These are phyloP conservation scores for Lutjanus campechanus DNA, from an alignment of 2,797 vertebrate species.

Conservation along the genomic window DNA sequence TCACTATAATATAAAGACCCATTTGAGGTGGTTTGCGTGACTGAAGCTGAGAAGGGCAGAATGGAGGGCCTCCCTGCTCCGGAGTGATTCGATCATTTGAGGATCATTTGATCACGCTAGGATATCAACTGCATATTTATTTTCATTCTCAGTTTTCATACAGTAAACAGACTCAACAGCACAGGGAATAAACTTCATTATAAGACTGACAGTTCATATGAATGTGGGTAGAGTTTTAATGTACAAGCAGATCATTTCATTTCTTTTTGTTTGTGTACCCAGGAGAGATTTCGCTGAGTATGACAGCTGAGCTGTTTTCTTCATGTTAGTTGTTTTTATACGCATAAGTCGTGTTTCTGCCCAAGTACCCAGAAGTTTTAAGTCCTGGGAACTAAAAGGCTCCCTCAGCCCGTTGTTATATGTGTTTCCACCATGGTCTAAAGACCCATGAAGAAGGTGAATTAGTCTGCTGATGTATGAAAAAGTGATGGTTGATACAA, in stretches of 20 bases:
- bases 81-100: constrained; percentile 40
- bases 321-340: not conserved
- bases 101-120: constrained; percentile 41
- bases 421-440: too few relatives aligned
- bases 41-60: constrained; percentile 19
- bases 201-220: not conserved
- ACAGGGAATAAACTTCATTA: not conserved
- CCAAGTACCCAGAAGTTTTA: too few relatives aligned
- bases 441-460: too few relatives aligned
- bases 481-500: too few relatives aligned
- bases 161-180: not conserved
- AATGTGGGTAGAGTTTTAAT: constrained; percentile 11
- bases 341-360: too few relatives aligned
- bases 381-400: too few relatives aligned
- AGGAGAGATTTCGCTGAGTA: constrained; percentile 6
- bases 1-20: constrained; percentile 48
- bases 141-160: constrained; percentile 34
- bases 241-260: constrained; percentile 2
- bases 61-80: constrained; percentile 25
- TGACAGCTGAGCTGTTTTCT: constrained; percentile 1
- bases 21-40: constrained; percentile 70
- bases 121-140: constrained; percentile 27
- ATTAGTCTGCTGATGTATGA: too few relatives aligned
- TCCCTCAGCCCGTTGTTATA: too few relatives aligned
- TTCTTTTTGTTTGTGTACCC: not conserved